Base-by-base conservation (phyloP, 2,113 vertebrate species). In the Tragulus kanchil region DNA sequence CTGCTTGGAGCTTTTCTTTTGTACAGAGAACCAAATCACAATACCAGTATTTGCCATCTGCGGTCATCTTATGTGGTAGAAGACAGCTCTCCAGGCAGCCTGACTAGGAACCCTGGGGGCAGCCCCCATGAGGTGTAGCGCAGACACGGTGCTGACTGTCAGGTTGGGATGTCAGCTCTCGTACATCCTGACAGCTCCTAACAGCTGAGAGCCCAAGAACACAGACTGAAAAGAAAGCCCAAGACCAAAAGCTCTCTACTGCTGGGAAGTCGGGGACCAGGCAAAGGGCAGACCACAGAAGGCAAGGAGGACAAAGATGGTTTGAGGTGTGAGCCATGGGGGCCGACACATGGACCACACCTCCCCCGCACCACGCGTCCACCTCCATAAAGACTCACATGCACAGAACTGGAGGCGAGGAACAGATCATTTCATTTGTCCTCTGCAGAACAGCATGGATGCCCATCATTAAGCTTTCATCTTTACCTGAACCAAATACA, bases 1-100 rank as follows among this genome's bases (percentile, higher is more conserved):
- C 94, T 98, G 93, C 94, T 89, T 81, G 95, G 94, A 98, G 94
- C 93, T 95, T 96, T 85, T 94, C 92, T 83, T 98, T 97, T 97
- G 97, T 95, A 97, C 97, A 98, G 96, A 96, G 81, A 96, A 92
- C 54, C 78, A 92, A 90, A 91, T 91, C 71, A 94, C 84, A 94
- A 96, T 69, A 81, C 23, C 83, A 93, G 2, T 73, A 71, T 95
- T 96, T 97, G 97, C 77, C 90, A 88, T 82, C 25, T 95, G 91
- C 85, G 79, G 67, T 91, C 81, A 91, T 84, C 85, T 67, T 48
- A 54, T 25, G 89, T 89, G 93, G 95, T 75, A 93, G 69, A 93
- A 82, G 75, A 90, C 45, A 94, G 87, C 75, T 97, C 50, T 59
- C 42, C 54, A 92, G 85, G 71, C 89, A 93, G 87, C 83, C 86